Conservation (phyloP, 2,888 invertebrate genomes). For the Hanleya hanleyi region DNA sequence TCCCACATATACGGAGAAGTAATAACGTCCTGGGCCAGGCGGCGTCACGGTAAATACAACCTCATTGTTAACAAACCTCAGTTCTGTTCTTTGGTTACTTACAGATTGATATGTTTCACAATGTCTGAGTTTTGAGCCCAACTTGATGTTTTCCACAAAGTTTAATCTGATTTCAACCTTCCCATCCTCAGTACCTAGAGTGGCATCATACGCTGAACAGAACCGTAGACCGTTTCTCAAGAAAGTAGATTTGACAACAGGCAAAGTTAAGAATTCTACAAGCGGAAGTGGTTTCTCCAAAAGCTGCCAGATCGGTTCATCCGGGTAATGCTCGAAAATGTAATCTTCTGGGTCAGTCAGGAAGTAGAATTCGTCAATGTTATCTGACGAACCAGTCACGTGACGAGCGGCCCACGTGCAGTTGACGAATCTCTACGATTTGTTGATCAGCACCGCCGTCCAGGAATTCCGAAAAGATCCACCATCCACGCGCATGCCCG, state of each 20-base stretch:
- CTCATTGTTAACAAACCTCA: slow-evolving; percentile 62
- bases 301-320: slow-evolving; percentile 74
- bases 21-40: slow-evolving; percentile 72
- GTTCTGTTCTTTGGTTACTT: slow-evolving; percentile 50
- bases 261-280: slow-evolving; percentile 74
- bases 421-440: slow-evolving; percentile 98
- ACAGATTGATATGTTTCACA: slow-evolving; percentile 64
- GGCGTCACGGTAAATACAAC: slow-evolving; percentile 72
- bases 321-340: slow-evolving; percentile 72
- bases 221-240: slow-evolving; percentile 70
- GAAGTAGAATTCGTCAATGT: slow-evolving; percentile 72
- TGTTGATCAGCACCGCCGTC: slow-evolving; percentile 99
- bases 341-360: slow-evolving; percentile 72
- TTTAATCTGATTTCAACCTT: slow-evolving; percentile 60
- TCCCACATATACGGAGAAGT: slow-evolving; percentile 72
- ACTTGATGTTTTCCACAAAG: slow-evolving; percentile 46
- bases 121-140: slow-evolving; percentile 28
- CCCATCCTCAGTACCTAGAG: slow-evolving; percentile 62
- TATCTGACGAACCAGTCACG: slow-evolving; percentile 50
- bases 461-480: slow-evolving; percentile 93
- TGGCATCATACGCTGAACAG: slow-evolving; percentile 61
- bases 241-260: slow-evolving; percentile 75
- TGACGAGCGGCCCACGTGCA: slow-evolving; percentile 99
- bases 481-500: slow-evolving; percentile 79
- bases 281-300: slow-evolving; percentile 73